A percentile compares a stretch with the other conserved stretches of the same genome.
phyloP scores from a whole-genome alignment of 2,113 vertebrate genomes.

The Hypanus sabinus region DNA sequence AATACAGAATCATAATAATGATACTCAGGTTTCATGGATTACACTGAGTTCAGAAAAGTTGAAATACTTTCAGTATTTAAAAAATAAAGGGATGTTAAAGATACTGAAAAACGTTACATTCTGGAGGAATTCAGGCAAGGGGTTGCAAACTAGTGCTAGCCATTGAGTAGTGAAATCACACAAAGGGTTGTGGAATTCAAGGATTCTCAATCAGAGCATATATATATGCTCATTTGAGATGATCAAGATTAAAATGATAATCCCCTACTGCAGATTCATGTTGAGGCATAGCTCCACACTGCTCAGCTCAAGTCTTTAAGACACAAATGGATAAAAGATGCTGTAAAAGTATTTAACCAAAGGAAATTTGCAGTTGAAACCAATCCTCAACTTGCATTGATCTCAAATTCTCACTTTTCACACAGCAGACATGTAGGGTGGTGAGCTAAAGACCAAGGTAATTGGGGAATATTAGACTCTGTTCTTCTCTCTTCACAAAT shows the following conservation, averaged over 20 bases:
- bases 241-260: background rate
- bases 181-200: background rate
- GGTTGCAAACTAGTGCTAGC: background rate
- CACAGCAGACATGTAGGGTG: too few species aligned
- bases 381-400: background rate
- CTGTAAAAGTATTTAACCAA: background rate
- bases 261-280: background rate
- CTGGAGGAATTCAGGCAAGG: background rate
- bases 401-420: background rate
- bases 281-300: background rate
- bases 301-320: background rate
- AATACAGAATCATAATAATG: background rate
- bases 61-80: background rate
- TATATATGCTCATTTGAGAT: background rate
- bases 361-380: background rate
- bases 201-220: background rate
- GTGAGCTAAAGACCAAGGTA: too few species aligned
- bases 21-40: background rate
- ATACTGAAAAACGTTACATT: background rate
- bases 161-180: conserved; percentile 4
- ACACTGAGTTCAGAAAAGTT: background rate
- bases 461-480: too few species aligned
- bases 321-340: background rate
- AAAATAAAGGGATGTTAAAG: background rate
- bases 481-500: too few species aligned